Evolutionary conservation across 2,888 invertebrate species (phyloP), one percentile per base, ranked within the genome.

Genomic region (Lymantria monacha): DNA sequence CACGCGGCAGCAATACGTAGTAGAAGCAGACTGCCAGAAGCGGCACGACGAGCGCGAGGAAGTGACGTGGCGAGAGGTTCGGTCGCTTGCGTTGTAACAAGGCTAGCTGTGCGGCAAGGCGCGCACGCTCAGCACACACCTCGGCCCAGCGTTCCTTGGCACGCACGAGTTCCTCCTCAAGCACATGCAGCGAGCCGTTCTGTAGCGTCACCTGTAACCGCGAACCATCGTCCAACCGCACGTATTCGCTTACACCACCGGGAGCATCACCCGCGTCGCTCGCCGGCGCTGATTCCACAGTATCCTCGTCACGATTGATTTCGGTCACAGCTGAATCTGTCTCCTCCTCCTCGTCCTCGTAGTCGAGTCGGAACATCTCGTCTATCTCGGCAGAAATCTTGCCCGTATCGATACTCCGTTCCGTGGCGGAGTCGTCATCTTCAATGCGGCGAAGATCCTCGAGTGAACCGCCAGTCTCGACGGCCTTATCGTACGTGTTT

Each of bases 141-240:
- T 92, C 92, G 53, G 94, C 94, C 90, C 94, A 96, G 65, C 94
- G 92, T 79, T 95, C 94, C 75, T 95, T 96, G 57, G 96, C 92
- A 45, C 93, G 89, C 51, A 94, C 94, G 67, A 96, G 85, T 81
- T 96, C 95, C 77, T 95, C 95, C 76, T 95, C 94, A 22, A 95
- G 85, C 70, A 93, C 93, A 71, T 92, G 91, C 71, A 95, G 81
- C 74, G 93, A 87, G 30, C 94, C 93, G 70, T 87, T 86, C 61
- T 85, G 86, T 59, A 89, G 61, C 58, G 83, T 83, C 57, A 76
- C 78, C 57, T 77, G 83, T 63, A 83, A 65, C 30, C 83, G 71
- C 60, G 58, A 64, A 49, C 72, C 79, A 72, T 87, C 87, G 49
- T 76, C 83, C 11, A 86, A 65, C 37, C 78, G 71, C 57, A 83